These are phyloP conservation scores for Oreochromis spilurus DNA, from an alignment of 2,113 vertebrate genomes.

Conservation along the genomic window DNA sequence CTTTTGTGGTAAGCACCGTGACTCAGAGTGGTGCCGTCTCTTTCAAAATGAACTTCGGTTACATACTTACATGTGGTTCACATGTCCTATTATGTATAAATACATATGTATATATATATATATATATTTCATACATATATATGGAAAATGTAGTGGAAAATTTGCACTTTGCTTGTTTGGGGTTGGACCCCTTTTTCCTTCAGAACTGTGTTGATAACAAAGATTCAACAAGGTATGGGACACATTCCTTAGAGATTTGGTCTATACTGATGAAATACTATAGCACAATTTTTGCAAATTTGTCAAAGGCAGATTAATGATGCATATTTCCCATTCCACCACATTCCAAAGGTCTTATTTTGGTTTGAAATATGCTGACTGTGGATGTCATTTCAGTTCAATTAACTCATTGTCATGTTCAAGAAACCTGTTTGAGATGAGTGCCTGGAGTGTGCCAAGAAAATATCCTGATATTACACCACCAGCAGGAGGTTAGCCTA, in stretches of 20 bases:
- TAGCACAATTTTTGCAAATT: neutral
- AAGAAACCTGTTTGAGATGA: neutral
- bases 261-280: neutral
- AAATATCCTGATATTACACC: neutral
- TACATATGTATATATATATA: neutral
- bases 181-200: neutral
- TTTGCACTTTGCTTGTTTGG: neutral
- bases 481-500: neutral
- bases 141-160: neutral
- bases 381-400: neutral
- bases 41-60: neutral
- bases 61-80: neutral
- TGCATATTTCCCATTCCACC: neutral
- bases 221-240: neutral
- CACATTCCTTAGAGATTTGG: neutral
- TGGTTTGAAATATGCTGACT: neutral
- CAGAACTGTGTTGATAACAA: neutral
- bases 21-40: neutral
- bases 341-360: neutral
- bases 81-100: neutral
- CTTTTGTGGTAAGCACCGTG: neutral
- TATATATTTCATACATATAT: neutral
- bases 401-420: neutral
- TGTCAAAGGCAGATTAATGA: neutral
- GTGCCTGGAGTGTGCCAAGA: neutral